Percentiles rank a stretch among this genome's conserved stretches.
Conservation (phyloP, 2,888 invertebrate species). For the Agrochola circellaris region DNA sequence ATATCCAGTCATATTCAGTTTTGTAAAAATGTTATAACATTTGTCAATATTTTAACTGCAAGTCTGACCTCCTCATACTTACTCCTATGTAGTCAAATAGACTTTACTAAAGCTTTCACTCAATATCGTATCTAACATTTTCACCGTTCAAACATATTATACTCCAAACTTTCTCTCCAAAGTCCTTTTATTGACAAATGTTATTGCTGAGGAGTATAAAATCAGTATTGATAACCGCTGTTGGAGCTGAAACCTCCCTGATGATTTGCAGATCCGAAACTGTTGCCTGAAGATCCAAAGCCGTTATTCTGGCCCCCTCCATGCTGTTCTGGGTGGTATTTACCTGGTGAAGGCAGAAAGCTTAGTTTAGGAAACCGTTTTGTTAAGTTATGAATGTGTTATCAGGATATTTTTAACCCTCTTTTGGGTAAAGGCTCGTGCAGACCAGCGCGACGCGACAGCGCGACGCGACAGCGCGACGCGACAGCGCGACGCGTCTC, state of each 20-base stretch:
- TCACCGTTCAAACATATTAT: not conserved
- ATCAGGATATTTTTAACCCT: not conserved
- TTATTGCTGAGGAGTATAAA: not conserved
- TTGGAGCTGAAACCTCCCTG: constrained; percentile 76
- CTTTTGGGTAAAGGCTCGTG: no score
- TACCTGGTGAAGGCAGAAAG: constrained; percentile 65
- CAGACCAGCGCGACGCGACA: no score
- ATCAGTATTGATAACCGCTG: constrained; percentile 75
- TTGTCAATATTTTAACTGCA: constrained; percentile 48
- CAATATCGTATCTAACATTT: not conserved
- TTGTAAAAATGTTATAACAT: constrained; percentile 11
- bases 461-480: no score
- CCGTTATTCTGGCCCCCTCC: constrained; percentile 55
- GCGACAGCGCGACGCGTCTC: no score
- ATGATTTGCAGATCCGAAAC: constrained; percentile 68
- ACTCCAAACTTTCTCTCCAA: not conserved
- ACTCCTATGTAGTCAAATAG: no score
- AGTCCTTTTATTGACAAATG: constrained; percentile 40
- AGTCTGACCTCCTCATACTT: not conserved
- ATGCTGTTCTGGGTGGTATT: constrained; percentile 75
- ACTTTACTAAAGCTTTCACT: not conserved
- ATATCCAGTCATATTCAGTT: constrained; percentile 18
- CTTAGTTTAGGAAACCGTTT: not conserved
- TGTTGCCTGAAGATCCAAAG: constrained; percentile 49
- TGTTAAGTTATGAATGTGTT: not conserved